A percentile compares a stretch with the other conserved stretches of the same genome.
Conservation (phyloP, 2,888 invertebrate genomes). For the Belgica antarctica region DNA sequence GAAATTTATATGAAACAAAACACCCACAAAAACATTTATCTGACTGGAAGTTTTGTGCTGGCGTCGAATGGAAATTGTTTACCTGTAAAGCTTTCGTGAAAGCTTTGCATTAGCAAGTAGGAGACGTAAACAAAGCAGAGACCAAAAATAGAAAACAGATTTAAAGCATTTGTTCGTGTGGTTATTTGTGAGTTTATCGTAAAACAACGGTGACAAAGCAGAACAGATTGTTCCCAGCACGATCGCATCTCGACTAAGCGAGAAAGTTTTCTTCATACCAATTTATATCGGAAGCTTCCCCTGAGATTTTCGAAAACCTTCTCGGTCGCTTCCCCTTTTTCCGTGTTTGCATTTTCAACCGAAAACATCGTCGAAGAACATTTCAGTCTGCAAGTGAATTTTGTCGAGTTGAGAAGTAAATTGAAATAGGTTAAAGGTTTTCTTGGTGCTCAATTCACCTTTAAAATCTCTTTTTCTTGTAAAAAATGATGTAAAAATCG, state of each 20-base stretch:
- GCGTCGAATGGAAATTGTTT: no score
- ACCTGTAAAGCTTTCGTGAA: no score
- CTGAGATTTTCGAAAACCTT: background rate
- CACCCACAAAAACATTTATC: no score
- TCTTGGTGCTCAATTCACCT: background rate
- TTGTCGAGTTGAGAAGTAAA: constrained; percentile 32
- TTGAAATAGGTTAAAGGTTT: constrained; percentile 61
- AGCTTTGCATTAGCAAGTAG: no score
- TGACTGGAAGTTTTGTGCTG: no score
- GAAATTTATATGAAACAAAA: no score
- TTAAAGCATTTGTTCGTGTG: background rate
- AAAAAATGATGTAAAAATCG: background rate
- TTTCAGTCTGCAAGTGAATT: constrained; percentile 36
- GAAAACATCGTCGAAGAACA: background rate
- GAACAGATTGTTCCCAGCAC: background rate
- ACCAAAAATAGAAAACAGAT: no score
- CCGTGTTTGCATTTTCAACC: background rate
- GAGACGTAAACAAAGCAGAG: no score
- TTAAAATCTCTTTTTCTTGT: background rate
- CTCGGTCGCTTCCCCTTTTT: background rate
- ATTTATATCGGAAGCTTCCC: constrained; percentile 1
- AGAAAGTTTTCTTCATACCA: background rate
- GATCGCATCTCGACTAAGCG: background rate
- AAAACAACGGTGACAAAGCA: background rate
- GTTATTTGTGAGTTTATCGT: background rate